Conservation (phyloP, 1,140 invertebrate species). For the Drosophila parabipectinata region DNA sequence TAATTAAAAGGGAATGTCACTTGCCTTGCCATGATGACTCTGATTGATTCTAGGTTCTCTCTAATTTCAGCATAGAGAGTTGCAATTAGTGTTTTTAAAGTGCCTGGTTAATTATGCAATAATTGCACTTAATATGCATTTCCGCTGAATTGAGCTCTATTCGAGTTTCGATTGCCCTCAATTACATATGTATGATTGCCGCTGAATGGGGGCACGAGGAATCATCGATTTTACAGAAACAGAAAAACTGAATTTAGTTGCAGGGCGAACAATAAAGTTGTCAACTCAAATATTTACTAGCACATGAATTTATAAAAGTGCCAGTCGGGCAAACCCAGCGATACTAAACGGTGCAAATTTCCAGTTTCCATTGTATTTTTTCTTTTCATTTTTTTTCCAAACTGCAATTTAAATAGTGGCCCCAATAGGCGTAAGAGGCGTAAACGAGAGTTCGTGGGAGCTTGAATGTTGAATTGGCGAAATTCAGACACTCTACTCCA, state of each 20-base stretch:
- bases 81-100: slow-evolving; percentile 55
- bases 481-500: not conserved
- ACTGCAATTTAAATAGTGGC: not conserved
- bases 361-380: slow-evolving; percentile 22
- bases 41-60: not conserved
- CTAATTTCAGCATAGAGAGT: slow-evolving; percentile 8
- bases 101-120: slow-evolving; percentile 75
- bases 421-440: not conserved
- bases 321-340: slow-evolving; percentile 9
- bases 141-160: slow-evolving; percentile 60
- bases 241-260: slow-evolving; percentile 7
- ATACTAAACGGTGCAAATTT: slow-evolving; percentile 49
- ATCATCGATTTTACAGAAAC: not conserved
- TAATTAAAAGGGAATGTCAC: not conserved
- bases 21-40: not conserved
- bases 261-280: slow-evolving; percentile 13
- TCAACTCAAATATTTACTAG: slow-evolving; percentile 29
- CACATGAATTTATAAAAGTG: slow-evolving; percentile 11
- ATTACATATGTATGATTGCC: slow-evolving; percentile 32
- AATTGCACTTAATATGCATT: slow-evolving; percentile 76
- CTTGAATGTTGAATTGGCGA: not conserved
- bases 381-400: not conserved
- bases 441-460: no score
- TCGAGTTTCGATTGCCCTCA: slow-evolving; percentile 46
- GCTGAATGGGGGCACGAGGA: not conserved